These are phyloP conservation scores for Sycobia sp. DNA, from an alignment of 1,140 invertebrate genomes.

Conservation along the genomic window DNA sequence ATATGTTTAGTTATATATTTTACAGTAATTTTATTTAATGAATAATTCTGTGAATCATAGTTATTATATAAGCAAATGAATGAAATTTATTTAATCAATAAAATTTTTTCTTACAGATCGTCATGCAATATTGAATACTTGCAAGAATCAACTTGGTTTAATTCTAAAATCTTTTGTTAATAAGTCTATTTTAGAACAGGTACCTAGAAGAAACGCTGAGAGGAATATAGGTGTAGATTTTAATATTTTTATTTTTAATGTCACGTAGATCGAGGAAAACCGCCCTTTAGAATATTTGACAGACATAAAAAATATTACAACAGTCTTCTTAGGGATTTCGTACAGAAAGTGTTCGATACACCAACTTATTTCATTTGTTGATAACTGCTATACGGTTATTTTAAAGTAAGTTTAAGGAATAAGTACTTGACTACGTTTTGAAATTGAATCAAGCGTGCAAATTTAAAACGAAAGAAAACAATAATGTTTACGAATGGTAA, in stretches of 20 bases:
- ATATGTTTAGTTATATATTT: too few relatives aligned
- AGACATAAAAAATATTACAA: constrained; percentile 54
- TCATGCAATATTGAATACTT: constrained; percentile 7
- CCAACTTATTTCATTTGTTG: constrained; percentile 37
- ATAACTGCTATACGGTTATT: constrained; percentile 35
- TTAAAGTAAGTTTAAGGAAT: constrained; percentile 36
- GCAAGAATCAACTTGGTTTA: constrained; percentile 3
- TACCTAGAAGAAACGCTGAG: constrained; percentile 13
- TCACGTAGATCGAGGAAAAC: constrained; percentile 47
- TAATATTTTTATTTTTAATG: constrained; percentile 17
- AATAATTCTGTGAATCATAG: too few relatives aligned
- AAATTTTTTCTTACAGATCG: constrained; percentile 24
- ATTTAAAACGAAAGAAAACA: too few relatives aligned
- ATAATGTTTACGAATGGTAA: too few relatives aligned
- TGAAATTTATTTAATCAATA: background rate
- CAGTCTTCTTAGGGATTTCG: constrained; percentile 52
- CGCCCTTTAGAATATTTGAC: constrained; percentile 52
- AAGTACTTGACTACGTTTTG: too few relatives aligned
- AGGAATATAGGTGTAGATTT: background rate
- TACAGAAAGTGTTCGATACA: constrained; percentile 27
- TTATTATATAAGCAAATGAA: too few relatives aligned
- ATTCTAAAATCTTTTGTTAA: constrained; percentile 42
- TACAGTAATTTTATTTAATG: too few relatives aligned
- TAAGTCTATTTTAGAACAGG: constrained; percentile 36
- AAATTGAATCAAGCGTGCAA: too few relatives aligned